Base-by-base conservation (phyloP, 2,888 invertebrate genomes). In the Scotopteryx bipunctaria region DNA sequence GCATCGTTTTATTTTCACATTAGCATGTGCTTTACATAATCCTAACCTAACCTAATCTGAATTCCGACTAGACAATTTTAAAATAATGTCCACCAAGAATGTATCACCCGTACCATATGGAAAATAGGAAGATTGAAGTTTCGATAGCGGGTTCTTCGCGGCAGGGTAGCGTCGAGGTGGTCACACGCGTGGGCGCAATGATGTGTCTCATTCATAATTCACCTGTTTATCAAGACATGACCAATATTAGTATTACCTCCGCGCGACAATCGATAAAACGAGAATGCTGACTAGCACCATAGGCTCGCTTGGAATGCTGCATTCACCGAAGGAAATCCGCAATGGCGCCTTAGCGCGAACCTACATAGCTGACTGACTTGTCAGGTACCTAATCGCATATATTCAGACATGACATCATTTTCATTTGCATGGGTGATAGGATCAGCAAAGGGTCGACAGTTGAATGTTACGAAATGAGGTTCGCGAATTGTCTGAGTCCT, bases 271-370 rank as follows among this genome's bases (percentile, higher is more conserved):
- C 72, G 68, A 71, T 72, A 67, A 73, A 71, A 66, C 66, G 64
- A 73, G 72, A 70, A 68, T 67, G 73, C 76, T 87, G 86, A 87
- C 78, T 86, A 81, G 86, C 67, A 64, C 63, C 63, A 49, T 61
- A 77, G 81, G 75, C 77, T 74, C 78, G 84, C 76, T 52, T 66
- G 81, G 87, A 85, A 89, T 89, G 83, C 69, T 81, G 84, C 84
- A 83, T 76, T 74, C 71, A 75, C 71, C 80, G 83, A 81, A 86
- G 86, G 89, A 88, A 87, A 88, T 89, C 87, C 87, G 90, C 83
- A 76, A 79, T 70, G 81, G 83, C 81, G 84, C 81, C 78, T 77
- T 73, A 67, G 66, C 73, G 69, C 64, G 72, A 78, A 76, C 77
- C 76, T 78, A 77, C 72, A 71, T 73, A 73, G 64, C 58, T 58